phyloP scores from a whole-genome alignment of 2,888 invertebrate species.

The Drosophila rellima region DNA sequence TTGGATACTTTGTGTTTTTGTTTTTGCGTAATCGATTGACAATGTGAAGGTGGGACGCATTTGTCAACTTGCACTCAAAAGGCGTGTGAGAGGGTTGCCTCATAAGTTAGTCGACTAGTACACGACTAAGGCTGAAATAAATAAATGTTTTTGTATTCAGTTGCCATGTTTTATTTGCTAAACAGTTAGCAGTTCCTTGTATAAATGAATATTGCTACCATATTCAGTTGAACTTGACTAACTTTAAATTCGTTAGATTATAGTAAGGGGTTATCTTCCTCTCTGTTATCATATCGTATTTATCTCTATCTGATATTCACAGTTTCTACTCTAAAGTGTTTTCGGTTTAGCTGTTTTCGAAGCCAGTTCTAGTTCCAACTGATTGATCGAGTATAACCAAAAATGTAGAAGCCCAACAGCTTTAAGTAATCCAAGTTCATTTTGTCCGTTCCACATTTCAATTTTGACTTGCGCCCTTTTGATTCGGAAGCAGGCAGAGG shows the following conservation, averaged over 20 bases:
- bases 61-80: slow-evolving; percentile 37
- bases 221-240: neutral
- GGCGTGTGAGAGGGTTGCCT: slow-evolving; percentile 5
- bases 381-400: slow-evolving; percentile 13
- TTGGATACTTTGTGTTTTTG: slow-evolving; percentile 27
- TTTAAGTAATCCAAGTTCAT: slow-evolving; percentile 23
- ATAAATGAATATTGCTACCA: too few relatives aligned
- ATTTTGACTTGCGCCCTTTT: slow-evolving; percentile 32
- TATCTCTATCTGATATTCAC: too few relatives aligned
- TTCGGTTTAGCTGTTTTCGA: neutral
- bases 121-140: neutral
- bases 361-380: neutral
- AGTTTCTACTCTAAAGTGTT: neutral
- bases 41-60: slow-evolving; percentile 46
- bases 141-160: neutral
- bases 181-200: neutral
- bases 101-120: neutral
- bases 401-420: neutral
- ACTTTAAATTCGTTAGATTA: neutral
- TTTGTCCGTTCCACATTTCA: slow-evolving; percentile 49
- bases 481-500: slow-evolving; percentile 23
- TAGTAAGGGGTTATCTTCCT: neutral
- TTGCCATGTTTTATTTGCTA: neutral
- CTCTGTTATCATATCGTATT: neutral
- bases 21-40: slow-evolving; percentile 67